phyloP scores from a whole-genome alignment of 2,113 vertebrate genomes.

The Peucedramus taeniatus region DNA sequence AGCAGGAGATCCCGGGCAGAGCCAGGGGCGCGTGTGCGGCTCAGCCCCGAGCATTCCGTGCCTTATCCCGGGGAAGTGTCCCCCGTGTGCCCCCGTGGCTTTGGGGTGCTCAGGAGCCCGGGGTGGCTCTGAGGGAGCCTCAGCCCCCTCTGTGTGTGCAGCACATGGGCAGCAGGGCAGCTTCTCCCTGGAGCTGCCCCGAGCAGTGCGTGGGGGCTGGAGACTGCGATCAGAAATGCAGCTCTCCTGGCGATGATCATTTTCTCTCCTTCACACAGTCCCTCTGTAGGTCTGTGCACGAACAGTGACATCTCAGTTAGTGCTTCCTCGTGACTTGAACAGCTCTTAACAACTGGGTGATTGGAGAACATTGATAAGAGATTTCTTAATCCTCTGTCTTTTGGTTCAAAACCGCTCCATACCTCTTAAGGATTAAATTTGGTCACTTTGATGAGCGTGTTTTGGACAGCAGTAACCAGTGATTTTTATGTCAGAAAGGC shows the following conservation, averaged over 20 bases:
- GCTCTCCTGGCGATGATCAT: background rate
- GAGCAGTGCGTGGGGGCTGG: background rate
- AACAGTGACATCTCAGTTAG: too few relatives aligned
- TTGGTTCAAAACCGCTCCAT: background rate
- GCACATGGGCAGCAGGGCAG: background rate
- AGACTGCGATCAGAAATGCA: background rate
- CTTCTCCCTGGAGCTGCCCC: background rate
- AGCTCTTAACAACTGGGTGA: background rate
- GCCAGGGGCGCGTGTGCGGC: background rate
- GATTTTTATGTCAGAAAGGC: background rate
- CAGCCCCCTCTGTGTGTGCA: background rate
- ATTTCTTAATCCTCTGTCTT: background rate
- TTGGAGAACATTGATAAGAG: background rate
- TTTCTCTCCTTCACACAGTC: background rate
- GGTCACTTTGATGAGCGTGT: background rate
- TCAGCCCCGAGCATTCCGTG: accelerated
- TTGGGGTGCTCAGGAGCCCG: background rate
- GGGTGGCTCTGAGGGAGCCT: accelerated
- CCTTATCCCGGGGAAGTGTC: accelerated
- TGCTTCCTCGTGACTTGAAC: background rate
- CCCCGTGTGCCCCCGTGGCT: accelerated
- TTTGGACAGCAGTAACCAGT: background rate
- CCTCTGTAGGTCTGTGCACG: background rate
- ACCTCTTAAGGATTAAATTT: background rate
- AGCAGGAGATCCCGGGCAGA: constrained; percentile 25